Evolutionary conservation across 92 coral and sea anemone genomes (phyloP).

Genomic region (Parazoanthus darwini): DNA sequence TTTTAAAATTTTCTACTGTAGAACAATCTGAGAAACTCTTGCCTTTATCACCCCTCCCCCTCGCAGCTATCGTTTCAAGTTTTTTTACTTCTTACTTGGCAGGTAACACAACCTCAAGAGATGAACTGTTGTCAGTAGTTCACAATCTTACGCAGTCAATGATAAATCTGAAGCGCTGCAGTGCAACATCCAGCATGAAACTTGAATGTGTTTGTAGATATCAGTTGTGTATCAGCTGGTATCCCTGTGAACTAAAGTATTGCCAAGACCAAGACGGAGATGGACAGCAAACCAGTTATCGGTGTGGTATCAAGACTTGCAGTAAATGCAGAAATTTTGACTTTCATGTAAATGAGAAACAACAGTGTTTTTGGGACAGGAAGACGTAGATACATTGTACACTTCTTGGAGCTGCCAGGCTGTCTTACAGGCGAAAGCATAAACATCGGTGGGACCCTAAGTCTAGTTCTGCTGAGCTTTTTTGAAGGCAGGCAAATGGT

Average conservation of each 20-base stretch:
- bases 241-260: conserved; percentile 90
- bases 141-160: conserved; percentile 61
- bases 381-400: background rate
- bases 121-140: conserved; percentile 50
- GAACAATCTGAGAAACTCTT: background rate
- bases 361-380: conserved; percentile 90
- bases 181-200: conserved; percentile 62
- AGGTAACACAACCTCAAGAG: conserved; percentile 68
- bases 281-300: conserved; percentile 63
- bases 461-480: background rate
- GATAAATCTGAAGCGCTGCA: conserved; percentile 66
- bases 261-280: conserved; percentile 78
- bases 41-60: background rate
- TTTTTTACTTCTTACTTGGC: background rate
- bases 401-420: background rate
- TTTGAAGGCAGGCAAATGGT: background rate
- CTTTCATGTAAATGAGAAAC: conserved; percentile 70
- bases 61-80: background rate
- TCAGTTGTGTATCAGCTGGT: conserved; percentile 89
- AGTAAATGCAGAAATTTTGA: conserved; percentile 91
- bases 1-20: background rate
- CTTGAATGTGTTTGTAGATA: conserved; percentile 74
- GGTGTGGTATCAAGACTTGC: conserved; percentile 98
- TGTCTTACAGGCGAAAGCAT: background rate
- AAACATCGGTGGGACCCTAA: background rate